A percentile compares a stretch with the other conserved stretches of the same genome.
Evolutionary conservation across 2,888 invertebrate species (phyloP).

Genomic region (Ectobius pallidus): DNA sequence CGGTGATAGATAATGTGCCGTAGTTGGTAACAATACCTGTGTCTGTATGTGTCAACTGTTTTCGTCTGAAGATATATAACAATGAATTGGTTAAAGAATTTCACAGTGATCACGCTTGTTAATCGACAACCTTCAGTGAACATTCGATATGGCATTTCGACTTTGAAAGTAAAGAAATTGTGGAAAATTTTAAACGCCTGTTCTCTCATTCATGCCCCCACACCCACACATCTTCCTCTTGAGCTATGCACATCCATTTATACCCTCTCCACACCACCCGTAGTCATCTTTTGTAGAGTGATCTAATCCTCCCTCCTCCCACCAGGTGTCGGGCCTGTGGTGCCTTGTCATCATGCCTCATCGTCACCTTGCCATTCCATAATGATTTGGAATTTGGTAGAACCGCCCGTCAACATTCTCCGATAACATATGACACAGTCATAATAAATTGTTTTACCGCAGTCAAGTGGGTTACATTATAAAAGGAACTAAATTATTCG

Average conservation of each 20-base stretch:
- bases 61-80: not conserved
- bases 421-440: too few species aligned
- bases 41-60: not conserved
- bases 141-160: slow-evolving; percentile 12
- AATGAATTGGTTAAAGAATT: not conserved
- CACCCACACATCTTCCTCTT: not conserved
- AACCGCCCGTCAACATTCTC: too few species aligned
- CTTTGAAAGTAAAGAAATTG: slow-evolving; percentile 6
- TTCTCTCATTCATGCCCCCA: not conserved
- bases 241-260: too few species aligned
- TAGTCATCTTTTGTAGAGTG: not conserved
- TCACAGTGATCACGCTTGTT: not conserved
- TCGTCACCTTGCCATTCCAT: too few species aligned
- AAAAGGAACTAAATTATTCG: too few species aligned
- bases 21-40: not conserved
- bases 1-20: slow-evolving; percentile 6
- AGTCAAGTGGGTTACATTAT: too few species aligned
- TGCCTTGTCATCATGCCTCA: too few species aligned
- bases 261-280: not conserved
- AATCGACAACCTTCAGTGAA: slow-evolving; percentile 6
- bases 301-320: too few species aligned
- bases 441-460: too few species aligned
- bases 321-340: too few species aligned
- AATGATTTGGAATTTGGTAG: too few species aligned
- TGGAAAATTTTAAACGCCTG: slow-evolving; percentile 16